phyloP scores from a whole-genome alignment of 2,113 vertebrate species.

The Chaenocephalus aceratus region DNA sequence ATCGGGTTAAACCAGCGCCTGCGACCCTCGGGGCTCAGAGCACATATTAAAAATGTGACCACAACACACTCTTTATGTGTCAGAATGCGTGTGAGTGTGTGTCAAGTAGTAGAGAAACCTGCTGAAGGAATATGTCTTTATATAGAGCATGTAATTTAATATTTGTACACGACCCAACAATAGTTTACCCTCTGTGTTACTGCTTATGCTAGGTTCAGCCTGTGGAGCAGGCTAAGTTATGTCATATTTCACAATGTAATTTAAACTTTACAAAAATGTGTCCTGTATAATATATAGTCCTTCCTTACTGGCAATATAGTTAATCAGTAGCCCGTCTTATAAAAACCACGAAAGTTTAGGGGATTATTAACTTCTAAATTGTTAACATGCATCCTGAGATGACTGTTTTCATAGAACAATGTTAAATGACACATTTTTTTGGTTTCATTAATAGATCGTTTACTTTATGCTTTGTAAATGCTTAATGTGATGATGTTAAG shows the following conservation, averaged over 20 bases:
- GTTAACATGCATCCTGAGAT: not conserved
- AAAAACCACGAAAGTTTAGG: not conserved
- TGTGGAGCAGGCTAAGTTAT: not conserved
- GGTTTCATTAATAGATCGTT: too few relatives aligned
- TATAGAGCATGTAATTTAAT: constrained; percentile 57
- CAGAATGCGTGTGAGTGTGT: constrained; percentile 26
- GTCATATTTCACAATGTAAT: not conserved
- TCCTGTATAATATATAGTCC: not conserved
- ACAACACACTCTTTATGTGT: constrained; percentile 59
- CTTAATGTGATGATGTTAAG: too few relatives aligned
- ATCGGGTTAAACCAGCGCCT: constrained; percentile 81
- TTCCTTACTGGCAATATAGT: not conserved
- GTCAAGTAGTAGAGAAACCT: constrained; percentile 41
- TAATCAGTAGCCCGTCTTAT: not conserved
- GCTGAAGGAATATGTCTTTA: constrained; percentile 48
- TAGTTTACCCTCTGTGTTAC: constrained; percentile 17
- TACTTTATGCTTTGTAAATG: too few relatives aligned
- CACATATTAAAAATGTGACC: constrained; percentile 80
- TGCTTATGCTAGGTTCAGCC: not conserved
- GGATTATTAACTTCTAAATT: not conserved
- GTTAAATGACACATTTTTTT: not conserved
- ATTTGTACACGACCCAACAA: constrained; percentile 44
- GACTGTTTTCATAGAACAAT: not conserved
- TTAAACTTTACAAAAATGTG: not conserved
- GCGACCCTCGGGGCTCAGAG: constrained; percentile 75